Conservation (phyloP, 2,888 invertebrate genomes). For the Cryptus viduatorius region DNA sequence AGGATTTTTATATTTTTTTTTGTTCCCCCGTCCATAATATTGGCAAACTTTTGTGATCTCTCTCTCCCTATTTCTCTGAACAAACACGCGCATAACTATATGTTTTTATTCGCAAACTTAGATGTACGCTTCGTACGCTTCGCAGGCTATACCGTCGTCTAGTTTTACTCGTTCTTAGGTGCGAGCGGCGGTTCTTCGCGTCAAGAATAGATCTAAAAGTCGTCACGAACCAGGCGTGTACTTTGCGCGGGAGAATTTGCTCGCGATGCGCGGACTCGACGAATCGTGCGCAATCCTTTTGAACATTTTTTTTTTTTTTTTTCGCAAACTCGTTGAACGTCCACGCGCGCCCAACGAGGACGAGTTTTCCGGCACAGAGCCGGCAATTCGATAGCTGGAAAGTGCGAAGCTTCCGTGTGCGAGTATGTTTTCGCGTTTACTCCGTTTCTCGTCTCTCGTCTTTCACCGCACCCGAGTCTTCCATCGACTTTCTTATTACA, state of each 20-base stretch:
- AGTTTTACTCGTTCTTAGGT: constrained; percentile 26
- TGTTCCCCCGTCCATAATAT: constrained; percentile 24
- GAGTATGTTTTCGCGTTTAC: constrained; percentile 53
- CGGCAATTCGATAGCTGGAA: constrained; percentile 52
- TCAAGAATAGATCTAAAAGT: constrained; percentile 11
- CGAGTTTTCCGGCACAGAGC: constrained; percentile 49
- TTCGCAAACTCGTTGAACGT: constrained; percentile 34
- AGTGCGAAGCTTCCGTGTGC: constrained; percentile 37
- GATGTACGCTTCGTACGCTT: constrained; percentile 5
- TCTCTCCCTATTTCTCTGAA: background rate
- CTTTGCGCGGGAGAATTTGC: background rate
- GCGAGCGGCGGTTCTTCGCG: constrained; percentile 5
- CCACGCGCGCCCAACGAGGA: constrained; percentile 23
- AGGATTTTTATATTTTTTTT: background rate
- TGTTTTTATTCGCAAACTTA: constrained; percentile 7
- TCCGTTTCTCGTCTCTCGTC: constrained; percentile 54
- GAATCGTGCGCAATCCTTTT: constrained; percentile 8
- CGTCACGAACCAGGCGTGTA: background rate
- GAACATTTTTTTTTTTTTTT: constrained; percentile 27
- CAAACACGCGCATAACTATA: background rate
- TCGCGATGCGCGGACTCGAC: constrained; percentile 10
- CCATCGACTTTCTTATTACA: constrained; percentile 64
- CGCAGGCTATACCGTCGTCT: background rate
- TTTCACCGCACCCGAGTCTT: constrained; percentile 20
- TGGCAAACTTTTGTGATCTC: constrained; percentile 53